Conservation (phyloP, 2,888 invertebrate genomes). For the Gastracanthus pulcherrimus region DNA sequence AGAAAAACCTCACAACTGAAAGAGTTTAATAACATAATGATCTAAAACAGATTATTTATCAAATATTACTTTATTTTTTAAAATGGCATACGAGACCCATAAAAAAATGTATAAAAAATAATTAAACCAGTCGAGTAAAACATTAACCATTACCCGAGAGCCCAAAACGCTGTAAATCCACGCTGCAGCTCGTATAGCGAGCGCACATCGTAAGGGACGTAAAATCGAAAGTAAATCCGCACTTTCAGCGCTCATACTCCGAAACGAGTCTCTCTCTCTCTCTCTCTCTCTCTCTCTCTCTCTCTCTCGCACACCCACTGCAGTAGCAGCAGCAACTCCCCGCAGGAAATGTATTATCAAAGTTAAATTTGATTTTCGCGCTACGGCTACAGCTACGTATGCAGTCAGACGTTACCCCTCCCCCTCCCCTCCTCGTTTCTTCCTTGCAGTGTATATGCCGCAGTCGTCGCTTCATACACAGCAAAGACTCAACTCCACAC, state of each 20-base stretch:
- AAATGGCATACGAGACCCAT: too few relatives aligned
- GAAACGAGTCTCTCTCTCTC: too few relatives aligned
- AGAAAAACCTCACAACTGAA: too few relatives aligned
- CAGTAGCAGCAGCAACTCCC: neutral
- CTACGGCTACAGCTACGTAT: conserved; percentile 9
- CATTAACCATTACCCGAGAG: neutral
- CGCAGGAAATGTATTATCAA: conserved; percentile 37
- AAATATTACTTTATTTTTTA: too few relatives aligned
- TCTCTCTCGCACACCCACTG: neutral
- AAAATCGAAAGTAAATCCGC: conserved; percentile 16
- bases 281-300: too few relatives aligned
- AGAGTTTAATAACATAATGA: too few relatives aligned
- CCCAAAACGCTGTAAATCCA: neutral
- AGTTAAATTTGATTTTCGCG: conserved; percentile 52
- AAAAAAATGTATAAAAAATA: too few relatives aligned
- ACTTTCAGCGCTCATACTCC: too few relatives aligned
- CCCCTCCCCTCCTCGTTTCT: neutral
- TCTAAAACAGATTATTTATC: too few relatives aligned
- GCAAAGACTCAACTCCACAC: neutral
- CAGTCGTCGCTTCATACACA: neutral
- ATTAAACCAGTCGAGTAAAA: neutral
- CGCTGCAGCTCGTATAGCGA: neutral
- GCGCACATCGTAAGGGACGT: neutral
- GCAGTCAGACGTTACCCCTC: neutral
- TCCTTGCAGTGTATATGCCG: conserved; percentile 18